phyloP scores from a whole-genome alignment of 2,113 vertebrate genomes.

The Sturnus vulgaris region DNA sequence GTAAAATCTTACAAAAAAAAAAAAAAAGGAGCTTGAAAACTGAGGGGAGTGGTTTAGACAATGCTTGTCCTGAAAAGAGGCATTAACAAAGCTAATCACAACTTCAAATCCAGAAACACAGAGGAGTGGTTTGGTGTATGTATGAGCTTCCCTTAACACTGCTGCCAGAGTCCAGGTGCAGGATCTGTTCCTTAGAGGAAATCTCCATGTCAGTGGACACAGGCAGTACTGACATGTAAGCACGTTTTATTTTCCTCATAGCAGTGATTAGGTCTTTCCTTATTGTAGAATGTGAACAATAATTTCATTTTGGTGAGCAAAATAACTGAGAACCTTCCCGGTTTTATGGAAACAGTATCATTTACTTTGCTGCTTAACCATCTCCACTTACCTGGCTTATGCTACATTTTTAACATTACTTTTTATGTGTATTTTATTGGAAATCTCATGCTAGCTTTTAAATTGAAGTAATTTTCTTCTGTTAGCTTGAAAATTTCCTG shows the following conservation, averaged over 20 bases:
- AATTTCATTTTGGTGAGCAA: not conserved
- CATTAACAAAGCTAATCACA: not conserved
- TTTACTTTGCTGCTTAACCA: not conserved
- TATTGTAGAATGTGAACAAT: not conserved
- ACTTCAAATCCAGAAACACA: not conserved
- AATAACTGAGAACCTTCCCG: not conserved
- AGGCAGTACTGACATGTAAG: not conserved
- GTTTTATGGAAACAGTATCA: not conserved
- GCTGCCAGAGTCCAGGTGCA: not conserved
- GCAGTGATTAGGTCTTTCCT: not conserved
- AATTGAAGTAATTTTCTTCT: conserved; percentile 35
- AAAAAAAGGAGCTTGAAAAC: not conserved
- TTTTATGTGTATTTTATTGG: not conserved
- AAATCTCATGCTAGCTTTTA: conserved; percentile 4
- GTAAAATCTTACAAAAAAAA: not conserved
- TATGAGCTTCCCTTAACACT: not conserved
- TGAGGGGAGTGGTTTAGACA: not conserved
- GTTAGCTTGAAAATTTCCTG: conserved; percentile 36
- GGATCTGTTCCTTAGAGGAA: not conserved
- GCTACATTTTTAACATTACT: not conserved
- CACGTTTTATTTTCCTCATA: conserved; percentile 15
- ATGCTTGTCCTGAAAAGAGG: not conserved
- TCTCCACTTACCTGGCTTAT: not conserved
- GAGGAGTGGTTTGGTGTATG: not conserved
- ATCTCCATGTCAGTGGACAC: not conserved